These are phyloP conservation scores for Liasis olivaceus DNA, from an alignment of 2,797 vertebrate species.

Conservation along the genomic window DNA sequence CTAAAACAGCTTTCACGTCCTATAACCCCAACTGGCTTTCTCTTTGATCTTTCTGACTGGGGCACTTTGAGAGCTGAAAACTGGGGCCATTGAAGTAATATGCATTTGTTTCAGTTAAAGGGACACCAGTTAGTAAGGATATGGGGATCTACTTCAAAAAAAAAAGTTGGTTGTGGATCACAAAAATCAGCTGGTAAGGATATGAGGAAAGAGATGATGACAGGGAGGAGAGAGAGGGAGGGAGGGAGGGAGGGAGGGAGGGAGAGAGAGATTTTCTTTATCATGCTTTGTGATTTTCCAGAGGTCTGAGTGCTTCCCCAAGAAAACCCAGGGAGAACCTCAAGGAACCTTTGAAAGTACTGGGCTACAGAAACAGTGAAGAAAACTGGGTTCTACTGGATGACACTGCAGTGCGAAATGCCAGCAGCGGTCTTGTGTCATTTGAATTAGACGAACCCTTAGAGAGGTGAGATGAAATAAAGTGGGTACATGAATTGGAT, in stretches of 20 bases:
- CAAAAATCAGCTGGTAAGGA: background rate
- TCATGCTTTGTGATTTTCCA: conserved; percentile 48
- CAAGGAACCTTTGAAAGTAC: conserved; percentile 74
- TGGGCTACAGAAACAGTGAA: conserved; percentile 77
- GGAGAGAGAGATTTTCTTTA: background rate
- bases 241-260: too few species aligned
- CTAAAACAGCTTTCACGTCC: background rate
- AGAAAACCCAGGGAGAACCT: conserved; percentile 72
- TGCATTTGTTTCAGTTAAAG: background rate
- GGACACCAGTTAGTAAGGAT: background rate
- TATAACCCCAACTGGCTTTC: background rate
- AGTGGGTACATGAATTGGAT: background rate
- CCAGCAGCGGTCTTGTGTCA: conserved; percentile 81
- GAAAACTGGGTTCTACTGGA: conserved; percentile 82
- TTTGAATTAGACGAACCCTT: conserved; percentile 82
- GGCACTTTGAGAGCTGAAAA: background rate
- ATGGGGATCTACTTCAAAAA: background rate
- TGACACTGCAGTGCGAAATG: conserved; percentile 73
- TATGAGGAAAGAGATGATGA: background rate
- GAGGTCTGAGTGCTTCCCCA: conserved; percentile 68
- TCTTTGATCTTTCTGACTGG: background rate
- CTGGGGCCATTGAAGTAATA: background rate
- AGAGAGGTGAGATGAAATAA: conserved; percentile 77
- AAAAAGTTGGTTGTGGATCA: background rate
- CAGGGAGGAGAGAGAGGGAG: background rate